phyloP scores from a whole-genome alignment of 92 coral and sea anemone species.

The Umimayanthus chanpuru region DNA sequence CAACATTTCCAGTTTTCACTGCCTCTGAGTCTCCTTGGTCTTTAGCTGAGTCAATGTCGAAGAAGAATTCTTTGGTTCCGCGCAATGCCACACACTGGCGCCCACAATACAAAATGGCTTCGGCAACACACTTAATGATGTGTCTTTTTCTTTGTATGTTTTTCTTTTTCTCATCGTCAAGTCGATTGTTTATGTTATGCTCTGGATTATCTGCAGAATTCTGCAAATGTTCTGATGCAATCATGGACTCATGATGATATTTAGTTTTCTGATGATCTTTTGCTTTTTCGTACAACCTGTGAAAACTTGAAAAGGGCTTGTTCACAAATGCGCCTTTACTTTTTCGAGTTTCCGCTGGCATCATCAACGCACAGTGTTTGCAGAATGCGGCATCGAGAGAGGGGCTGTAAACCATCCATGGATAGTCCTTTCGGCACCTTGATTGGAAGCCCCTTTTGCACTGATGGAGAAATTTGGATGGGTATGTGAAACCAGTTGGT shows the following conservation, averaged over 20 bases:
- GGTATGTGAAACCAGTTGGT: constrained; percentile 4
- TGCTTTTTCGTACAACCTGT: constrained; percentile 44
- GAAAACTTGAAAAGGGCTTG: constrained; percentile 48
- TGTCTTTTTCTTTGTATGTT: constrained; percentile 37
- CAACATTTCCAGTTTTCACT: constrained; percentile 23
- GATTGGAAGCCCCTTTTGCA: constrained; percentile 35
- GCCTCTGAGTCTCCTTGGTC: not conserved
- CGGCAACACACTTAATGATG: constrained; percentile 40
- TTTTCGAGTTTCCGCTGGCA: constrained; percentile 36
- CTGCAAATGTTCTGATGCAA: constrained; percentile 32
- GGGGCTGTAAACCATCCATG: constrained; percentile 36
- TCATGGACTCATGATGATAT: constrained; percentile 40
- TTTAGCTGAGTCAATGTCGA: not conserved
- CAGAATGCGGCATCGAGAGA: constrained; percentile 42
- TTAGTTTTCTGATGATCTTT: constrained; percentile 25
- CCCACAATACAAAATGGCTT: constrained; percentile 42
- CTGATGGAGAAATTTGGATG: constrained; percentile 22
- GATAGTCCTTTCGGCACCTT: constrained; percentile 35
- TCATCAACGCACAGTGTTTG: constrained; percentile 48
- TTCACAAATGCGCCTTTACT: constrained; percentile 47
- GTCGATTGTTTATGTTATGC: constrained; percentile 36
- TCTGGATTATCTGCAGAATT: constrained; percentile 42
- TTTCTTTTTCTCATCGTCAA: constrained; percentile 38
- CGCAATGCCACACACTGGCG: constrained; percentile 37
- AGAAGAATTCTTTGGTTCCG: constrained; percentile 25